Conservation (phyloP, 2,888 invertebrate genomes). For the Eilema caniola region DNA sequence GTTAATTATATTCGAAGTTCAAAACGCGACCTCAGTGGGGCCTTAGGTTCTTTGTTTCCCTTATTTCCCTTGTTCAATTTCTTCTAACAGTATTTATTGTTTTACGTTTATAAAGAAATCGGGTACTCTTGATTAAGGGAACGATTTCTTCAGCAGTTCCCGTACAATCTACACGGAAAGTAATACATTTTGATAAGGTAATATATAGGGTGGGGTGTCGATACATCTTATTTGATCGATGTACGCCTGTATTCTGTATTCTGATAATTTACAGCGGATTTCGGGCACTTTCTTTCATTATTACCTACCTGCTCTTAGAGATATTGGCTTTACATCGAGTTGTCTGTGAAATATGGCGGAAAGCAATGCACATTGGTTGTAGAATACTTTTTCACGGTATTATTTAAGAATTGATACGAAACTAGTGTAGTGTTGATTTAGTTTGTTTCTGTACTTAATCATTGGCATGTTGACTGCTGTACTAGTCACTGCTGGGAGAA, state of each 20-base stretch:
- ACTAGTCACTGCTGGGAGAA: not conserved
- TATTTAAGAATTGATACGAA: not conserved
- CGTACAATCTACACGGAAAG: slow-evolving; percentile 4
- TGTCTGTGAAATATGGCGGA: slow-evolving; percentile 25
- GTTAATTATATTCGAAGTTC: too few relatives aligned
- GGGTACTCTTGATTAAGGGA: slow-evolving; percentile 13
- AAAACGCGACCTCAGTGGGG: not conserved
- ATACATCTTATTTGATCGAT: slow-evolving; percentile 49
- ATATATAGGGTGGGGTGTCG: slow-evolving; percentile 26
- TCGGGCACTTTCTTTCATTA: slow-evolving; percentile 36
- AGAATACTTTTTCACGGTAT: slow-evolving; percentile 17
- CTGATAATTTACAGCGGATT: slow-evolving; percentile 37
- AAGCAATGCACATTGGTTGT: not conserved
- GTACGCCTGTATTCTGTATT: slow-evolving; percentile 26
- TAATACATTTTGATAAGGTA: slow-evolving; percentile 39
- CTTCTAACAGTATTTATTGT: slow-evolving; percentile 5
- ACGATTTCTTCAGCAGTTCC: not conserved
- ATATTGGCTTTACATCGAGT: slow-evolving; percentile 27
- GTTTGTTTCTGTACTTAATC: not conserved
- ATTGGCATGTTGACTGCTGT: not conserved
- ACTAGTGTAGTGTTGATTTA: not conserved
- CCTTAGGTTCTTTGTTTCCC: not conserved
- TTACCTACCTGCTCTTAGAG: slow-evolving; percentile 34
- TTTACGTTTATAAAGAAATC: slow-evolving; percentile 15
- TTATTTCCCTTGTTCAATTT: not conserved